Conservation (phyloP, 1,140 invertebrate genomes). For the Polyergus mexicanus region DNA sequence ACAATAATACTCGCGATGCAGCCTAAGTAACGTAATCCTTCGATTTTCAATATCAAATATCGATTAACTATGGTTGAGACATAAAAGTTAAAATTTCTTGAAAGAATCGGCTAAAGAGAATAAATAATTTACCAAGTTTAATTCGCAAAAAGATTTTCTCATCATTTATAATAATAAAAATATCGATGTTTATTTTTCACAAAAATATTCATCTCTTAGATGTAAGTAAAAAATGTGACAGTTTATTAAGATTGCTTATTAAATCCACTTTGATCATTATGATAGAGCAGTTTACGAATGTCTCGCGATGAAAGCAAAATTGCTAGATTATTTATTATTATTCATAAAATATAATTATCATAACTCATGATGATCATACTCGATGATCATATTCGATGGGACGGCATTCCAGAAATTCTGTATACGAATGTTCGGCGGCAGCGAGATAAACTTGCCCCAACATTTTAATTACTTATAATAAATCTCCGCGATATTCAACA, state of each 20-base stretch:
- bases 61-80: too few species aligned
- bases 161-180: background rate
- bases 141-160: background rate
- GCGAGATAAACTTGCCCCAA: background rate
- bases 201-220: background rate
- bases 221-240: background rate
- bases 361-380: background rate
- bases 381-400: background rate
- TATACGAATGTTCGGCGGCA: background rate
- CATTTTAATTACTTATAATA: conserved; percentile 39
- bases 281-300: conserved; percentile 23
- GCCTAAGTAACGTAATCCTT: background rate
- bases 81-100: background rate
- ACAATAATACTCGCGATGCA: background rate
- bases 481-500: background rate
- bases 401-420: background rate
- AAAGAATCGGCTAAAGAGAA: background rate
- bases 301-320: background rate
- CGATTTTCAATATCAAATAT: too few species aligned
- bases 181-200: background rate
- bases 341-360: conserved; percentile 21
- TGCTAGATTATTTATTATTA: background rate
- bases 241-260: background rate
- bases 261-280: conserved; percentile 1
- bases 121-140: background rate